These are phyloP conservation scores for Pseudomugil gertrudae DNA, from an alignment of 2,797 vertebrate species.

Conservation along the genomic window DNA sequence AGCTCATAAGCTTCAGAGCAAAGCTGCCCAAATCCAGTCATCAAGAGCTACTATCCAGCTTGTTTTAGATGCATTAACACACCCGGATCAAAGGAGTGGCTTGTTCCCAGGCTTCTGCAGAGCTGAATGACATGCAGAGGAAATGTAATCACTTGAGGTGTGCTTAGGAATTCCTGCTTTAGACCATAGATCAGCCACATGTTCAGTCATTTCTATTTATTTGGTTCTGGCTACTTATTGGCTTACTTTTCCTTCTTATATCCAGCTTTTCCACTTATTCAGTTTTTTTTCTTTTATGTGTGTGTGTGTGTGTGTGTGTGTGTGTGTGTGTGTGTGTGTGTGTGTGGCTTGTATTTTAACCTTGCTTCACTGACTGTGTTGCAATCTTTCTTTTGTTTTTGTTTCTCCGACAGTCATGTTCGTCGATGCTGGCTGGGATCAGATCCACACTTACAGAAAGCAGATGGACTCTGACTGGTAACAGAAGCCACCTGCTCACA, in stretches of 20 bases:
- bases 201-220: not conserved
- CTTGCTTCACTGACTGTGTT: not conserved
- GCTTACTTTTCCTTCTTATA: not conserved
- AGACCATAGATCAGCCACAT: not conserved
- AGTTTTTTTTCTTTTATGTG: too few relatives aligned
- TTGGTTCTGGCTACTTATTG: not conserved
- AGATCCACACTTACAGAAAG: conserved; percentile 9
- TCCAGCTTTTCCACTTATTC: not conserved
- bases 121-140: too few relatives aligned
- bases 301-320: too few relatives aligned
- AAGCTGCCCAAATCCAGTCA: too few relatives aligned
- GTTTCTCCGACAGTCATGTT: conserved; percentile 1
- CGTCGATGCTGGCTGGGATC: conserved; percentile 35
- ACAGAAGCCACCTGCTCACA: conserved; percentile 20
- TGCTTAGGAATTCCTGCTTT: too few relatives aligned
- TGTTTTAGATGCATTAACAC: too few relatives aligned
- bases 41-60: too few relatives aligned
- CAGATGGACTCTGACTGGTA: conserved; percentile 23
- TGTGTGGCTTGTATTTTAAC: not conserved
- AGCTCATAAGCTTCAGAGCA: not conserved
- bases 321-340: not conserved
- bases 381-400: not conserved
- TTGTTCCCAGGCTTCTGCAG: too few relatives aligned
- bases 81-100: too few relatives aligned
- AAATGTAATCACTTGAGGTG: too few relatives aligned